Conservation (phyloP, 2,113 vertebrate genomes). For the Alethe castanea region DNA sequence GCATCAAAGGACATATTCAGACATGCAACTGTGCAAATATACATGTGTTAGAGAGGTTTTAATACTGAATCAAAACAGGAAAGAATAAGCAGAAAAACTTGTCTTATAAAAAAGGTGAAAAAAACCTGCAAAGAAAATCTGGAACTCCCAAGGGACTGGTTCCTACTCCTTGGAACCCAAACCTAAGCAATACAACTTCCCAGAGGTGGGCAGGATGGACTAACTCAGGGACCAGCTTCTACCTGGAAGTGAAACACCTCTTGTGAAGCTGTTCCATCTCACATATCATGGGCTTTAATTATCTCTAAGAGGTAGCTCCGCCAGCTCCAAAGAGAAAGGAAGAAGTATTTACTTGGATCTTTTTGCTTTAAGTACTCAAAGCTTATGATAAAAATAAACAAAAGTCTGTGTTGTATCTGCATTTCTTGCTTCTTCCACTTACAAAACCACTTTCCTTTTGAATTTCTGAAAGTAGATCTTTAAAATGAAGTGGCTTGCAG, state of each 20-base stretch:
- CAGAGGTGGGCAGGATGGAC: not conserved
- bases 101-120: not conserved
- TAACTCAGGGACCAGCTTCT: not conserved
- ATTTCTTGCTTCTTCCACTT: not conserved
- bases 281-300: not conserved
- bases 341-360: not conserved
- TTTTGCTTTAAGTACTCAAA: not conserved
- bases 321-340: not conserved
- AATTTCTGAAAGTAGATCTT: not conserved
- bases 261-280: not conserved
- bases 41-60: not conserved
- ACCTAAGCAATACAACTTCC: not conserved
- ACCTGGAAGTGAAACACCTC: not conserved
- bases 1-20: not conserved
- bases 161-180: not conserved
- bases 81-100: not conserved
- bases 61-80: not conserved
- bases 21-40: slow-evolving; percentile 24
- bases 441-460: not conserved
- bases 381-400: not conserved
- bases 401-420: not conserved
- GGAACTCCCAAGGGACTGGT: not conserved
- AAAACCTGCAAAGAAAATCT: not conserved
- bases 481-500: not conserved
- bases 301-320: not conserved